Conservation (phyloP, 2,113 vertebrate species). For the Phyllostomus discolor region DNA sequence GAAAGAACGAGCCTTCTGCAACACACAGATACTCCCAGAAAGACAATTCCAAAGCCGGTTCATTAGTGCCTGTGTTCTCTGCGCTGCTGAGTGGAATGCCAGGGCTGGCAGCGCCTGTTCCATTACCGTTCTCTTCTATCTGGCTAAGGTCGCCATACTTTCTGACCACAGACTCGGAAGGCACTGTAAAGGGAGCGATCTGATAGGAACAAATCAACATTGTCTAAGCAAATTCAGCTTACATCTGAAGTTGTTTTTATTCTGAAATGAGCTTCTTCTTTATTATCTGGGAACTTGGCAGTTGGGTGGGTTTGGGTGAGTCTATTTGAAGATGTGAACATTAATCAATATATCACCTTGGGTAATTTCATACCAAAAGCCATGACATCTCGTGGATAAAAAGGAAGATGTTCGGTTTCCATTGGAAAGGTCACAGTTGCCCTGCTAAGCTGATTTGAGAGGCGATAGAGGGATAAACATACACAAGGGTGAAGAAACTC, state of each 20-base stretch:
- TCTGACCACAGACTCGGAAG: slow-evolving; percentile 6
- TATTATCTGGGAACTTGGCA: not conserved
- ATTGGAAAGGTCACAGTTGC: slow-evolving; percentile 5
- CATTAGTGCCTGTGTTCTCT: not conserved
- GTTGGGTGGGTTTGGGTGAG: not conserved
- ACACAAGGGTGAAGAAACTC: slow-evolving; percentile 10
- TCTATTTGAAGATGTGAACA: slow-evolving; percentile 25
- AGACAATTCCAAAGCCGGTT: slow-evolving; percentile 10
- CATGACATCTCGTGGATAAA: not conserved
- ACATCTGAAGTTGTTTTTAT: slow-evolving; percentile 12
- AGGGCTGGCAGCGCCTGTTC: not conserved
- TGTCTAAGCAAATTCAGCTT: not conserved
- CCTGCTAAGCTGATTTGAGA: slow-evolving; percentile 40
- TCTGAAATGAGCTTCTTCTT: not conserved
- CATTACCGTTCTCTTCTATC: not conserved
- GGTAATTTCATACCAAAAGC: not conserved
- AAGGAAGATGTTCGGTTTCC: slow-evolving; percentile 26
- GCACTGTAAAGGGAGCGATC: slow-evolving; percentile 41
- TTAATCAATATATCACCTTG: slow-evolving; percentile 3
- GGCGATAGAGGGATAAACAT: not conserved
- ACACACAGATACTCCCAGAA: slow-evolving; percentile 48
- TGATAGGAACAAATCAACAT: not conserved
- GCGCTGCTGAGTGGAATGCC: not conserved
- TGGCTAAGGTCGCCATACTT: not conserved
- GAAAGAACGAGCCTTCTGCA: slow-evolving; percentile 15